These are phyloP conservation scores for Cotesia typhae DNA, from an alignment of 1,140 invertebrate species.

Conservation along the genomic window DNA sequence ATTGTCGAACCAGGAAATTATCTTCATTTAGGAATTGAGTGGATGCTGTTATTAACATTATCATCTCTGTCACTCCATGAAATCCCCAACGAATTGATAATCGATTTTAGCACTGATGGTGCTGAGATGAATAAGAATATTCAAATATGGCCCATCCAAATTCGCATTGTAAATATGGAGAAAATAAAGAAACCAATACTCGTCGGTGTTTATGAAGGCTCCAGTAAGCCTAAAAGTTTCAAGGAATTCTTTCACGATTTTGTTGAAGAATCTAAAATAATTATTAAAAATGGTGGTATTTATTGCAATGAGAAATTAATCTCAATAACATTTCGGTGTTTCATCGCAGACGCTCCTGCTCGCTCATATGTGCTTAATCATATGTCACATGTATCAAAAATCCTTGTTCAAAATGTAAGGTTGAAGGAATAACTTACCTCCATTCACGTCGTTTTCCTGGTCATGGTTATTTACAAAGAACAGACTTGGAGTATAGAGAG, in stretches of 20 bases:
- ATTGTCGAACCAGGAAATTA: neutral
- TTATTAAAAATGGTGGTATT: conserved; percentile 30
- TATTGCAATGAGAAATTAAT: conserved; percentile 27
- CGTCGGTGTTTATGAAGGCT: neutral
- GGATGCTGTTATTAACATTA: neutral
- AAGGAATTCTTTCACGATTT: conserved; percentile 31
- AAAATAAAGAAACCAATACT: neutral
- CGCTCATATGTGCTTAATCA: conserved; percentile 31
- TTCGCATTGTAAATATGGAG: neutral
- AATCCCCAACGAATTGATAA: neutral
- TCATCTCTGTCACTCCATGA: neutral
- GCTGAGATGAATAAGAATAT: neutral
- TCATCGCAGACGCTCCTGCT: conserved; percentile 42
- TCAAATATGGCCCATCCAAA: conserved; percentile 12
- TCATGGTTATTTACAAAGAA: conserved; percentile 27
- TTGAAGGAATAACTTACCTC: conserved; percentile 18
- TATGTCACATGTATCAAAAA: conserved; percentile 26
- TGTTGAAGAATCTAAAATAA: conserved; percentile 20
- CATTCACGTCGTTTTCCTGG: conserved; percentile 6
- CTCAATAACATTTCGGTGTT: conserved; percentile 32
- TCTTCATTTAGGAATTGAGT: neutral
- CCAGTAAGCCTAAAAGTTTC: conserved; percentile 1
- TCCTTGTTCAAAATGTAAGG: conserved; percentile 41
- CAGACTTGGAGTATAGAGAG: conserved; percentile 37
- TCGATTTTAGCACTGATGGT: conserved; percentile 17